Conservation (phyloP, 2,888 invertebrate species). For the Stenolophus ochropezus region DNA sequence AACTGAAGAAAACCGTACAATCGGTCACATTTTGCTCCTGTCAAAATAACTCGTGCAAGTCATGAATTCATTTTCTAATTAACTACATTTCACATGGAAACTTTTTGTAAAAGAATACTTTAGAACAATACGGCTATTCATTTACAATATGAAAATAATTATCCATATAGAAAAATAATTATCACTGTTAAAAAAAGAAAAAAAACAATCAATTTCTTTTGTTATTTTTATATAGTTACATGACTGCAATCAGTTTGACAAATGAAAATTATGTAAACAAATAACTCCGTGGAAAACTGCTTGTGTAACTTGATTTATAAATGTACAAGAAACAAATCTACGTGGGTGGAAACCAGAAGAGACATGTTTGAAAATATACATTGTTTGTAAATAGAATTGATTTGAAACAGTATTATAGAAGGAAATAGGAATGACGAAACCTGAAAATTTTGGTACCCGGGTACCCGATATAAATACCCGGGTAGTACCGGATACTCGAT, state of each 20-base stretch:
- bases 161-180: too few relatives aligned
- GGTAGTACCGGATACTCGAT: too few relatives aligned
- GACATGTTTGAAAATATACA: not conserved
- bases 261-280: not conserved
- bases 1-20: not conserved
- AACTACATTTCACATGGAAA: not conserved
- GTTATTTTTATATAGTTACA: not conserved
- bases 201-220: too few relatives aligned
- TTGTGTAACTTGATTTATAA: not conserved
- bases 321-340: not conserved
- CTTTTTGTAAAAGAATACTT: not conserved
- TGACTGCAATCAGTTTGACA: not conserved
- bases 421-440: too few relatives aligned
- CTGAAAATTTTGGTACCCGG: too few relatives aligned
- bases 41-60: not conserved
- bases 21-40: not conserved
- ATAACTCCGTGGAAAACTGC: not conserved
- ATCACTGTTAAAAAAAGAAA: too few relatives aligned
- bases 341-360: not conserved
- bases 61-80: not conserved
- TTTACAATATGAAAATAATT: too few relatives aligned
- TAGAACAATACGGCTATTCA: too few relatives aligned
- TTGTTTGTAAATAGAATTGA: not conserved
- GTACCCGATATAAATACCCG: too few relatives aligned
- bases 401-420: too few relatives aligned